phyloP scores from a whole-genome alignment of 2,113 vertebrate genomes.

The Lamprotornis superbus region DNA sequence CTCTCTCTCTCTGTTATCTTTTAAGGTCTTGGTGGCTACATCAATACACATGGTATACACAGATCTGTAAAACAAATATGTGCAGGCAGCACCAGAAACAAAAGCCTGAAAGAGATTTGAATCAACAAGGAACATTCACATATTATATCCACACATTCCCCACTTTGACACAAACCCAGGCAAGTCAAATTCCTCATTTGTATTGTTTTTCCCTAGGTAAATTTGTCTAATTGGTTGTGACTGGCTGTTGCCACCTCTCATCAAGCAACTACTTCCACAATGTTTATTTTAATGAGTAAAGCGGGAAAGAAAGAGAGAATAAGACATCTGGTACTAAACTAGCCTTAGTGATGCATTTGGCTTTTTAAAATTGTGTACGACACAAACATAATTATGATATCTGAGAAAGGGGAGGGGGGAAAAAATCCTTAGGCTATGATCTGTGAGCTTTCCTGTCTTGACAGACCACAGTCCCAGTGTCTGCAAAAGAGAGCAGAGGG shows the following conservation, averaged over 20 bases:
- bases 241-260: background rate
- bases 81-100: background rate
- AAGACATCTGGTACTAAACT: slow-evolving; percentile 7
- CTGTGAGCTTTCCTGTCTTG: slow-evolving; percentile 20
- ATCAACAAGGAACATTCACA: background rate
- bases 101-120: background rate
- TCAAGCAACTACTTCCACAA: slow-evolving; percentile 22
- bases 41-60: background rate
- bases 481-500: slow-evolving; percentile 7
- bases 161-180: background rate
- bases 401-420: background rate
- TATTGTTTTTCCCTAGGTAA: slow-evolving; percentile 4
- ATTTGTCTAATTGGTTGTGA: slow-evolving; percentile 31
- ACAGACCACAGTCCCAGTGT: slow-evolving; percentile 12
- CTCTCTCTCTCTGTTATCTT: background rate
- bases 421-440: slow-evolving; percentile 15
- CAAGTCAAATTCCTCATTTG: background rate
- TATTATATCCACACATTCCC: background rate
- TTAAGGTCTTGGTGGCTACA: background rate
- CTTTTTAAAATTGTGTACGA: background rate
- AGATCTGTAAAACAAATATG: background rate
- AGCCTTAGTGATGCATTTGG: background rate
- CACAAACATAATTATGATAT: background rate
- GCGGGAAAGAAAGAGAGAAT: slow-evolving; percentile 19
- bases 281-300: slow-evolving; percentile 26